Base-by-base conservation (phyloP, 2,797 vertebrate species). In the Lithobates sylvaticus region DNA sequence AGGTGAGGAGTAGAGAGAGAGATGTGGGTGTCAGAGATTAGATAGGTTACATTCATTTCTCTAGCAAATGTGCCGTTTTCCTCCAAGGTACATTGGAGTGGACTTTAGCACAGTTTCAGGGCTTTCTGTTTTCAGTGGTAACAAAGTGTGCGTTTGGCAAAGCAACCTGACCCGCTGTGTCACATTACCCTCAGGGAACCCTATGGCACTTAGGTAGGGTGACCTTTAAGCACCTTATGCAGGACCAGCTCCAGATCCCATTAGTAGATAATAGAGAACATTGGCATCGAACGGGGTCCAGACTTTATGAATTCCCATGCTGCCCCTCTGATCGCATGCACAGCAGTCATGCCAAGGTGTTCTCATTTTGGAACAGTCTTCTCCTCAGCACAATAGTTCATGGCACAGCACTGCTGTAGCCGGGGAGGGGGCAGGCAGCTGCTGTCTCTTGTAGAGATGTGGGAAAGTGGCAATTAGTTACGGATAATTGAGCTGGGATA, bases 401-500 rank as follows among this genome's bases (percentile, higher is more conserved):
- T 65, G 50, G 26, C 32, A 8, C 68, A 67, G 44, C 18, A 10
- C 47, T 72, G 47, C 6, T 26, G 9, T 13, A 13, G 79, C n/a
- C 36, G 15, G 44, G 67, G 67, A 76, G 72, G 82, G 29, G 74
- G 74, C 21, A 76, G 58, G 42, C 73, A 65, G 73, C 81, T 68
- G 73, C 36, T 54, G 36, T 67, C 39, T 68, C 23, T 50, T 72
- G 32, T 16, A 82, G 42, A 77, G 42, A 77, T 79, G 69, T 85
- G 76, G 76, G 83, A 80, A 74, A 65, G 69, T 50, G 69, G 58
- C 58, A 74, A 78, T 79, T 85, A 85, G 34, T 15, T 34, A 26
- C 36, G 70, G 69, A 74, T 75, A 85, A 74, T 69, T 85, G 42
- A 74, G 76, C 76, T 44, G 69, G 69, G 42, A 85, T 67, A 85